Percentiles rank a stretch among this genome's conserved stretches.
These are phyloP conservation scores for Pseudochromis fuscus DNA, from an alignment of 2,797 vertebrate species.

Conservation along the genomic window DNA sequence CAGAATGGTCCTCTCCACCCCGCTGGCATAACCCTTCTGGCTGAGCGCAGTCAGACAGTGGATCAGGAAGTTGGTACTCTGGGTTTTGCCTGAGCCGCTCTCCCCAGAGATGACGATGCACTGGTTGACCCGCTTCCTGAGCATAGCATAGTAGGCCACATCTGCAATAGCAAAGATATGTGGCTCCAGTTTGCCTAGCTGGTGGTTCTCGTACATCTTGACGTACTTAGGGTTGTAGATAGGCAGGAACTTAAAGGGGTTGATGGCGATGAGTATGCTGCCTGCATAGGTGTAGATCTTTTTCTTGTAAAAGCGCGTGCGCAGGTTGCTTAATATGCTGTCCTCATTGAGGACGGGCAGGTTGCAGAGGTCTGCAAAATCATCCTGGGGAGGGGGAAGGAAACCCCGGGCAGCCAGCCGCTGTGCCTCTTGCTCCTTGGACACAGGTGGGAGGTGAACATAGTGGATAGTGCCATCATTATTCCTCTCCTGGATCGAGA, in stretches of 20 bases:
- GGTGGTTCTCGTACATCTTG: slow-evolving; percentile 99
- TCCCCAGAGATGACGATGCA: slow-evolving; percentile 99
- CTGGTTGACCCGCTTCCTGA: slow-evolving; percentile 93
- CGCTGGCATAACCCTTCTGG: slow-evolving; percentile 98
- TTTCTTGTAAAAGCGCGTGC: slow-evolving; percentile 92
- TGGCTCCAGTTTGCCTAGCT: slow-evolving; percentile 96
- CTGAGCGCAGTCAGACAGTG: slow-evolving; percentile 98
- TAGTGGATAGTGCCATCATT: slow-evolving; percentile 92
- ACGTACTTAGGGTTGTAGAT: slow-evolving; percentile 99
- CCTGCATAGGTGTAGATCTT: slow-evolving; percentile 98
- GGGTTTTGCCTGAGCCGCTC: slow-evolving; percentile 98
- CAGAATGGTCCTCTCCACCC: slow-evolving; percentile 97
- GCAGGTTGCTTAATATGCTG: slow-evolving; percentile 91
- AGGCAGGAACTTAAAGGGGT: slow-evolving; percentile 98
- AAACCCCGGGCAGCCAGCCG: slow-evolving; percentile 92
- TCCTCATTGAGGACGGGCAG: slow-evolving; percentile 92
- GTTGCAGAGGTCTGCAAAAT: slow-evolving; percentile 96
- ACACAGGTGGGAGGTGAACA: slow-evolving; percentile 86
- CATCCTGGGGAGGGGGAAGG: slow-evolving; percentile 91
- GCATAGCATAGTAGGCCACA: slow-evolving; percentile 98
- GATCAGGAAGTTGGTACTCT: slow-evolving; percentile 99
- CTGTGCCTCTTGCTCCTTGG: slow-evolving; percentile 86
- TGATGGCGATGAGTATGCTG: slow-evolving; percentile 97
- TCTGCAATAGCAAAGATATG: slow-evolving; percentile 99
- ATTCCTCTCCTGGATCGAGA: slow-evolving; percentile 86